Base-by-base conservation (phyloP, 2,797 vertebrate genomes). In the Parauchenoglanis punctatus region DNA sequence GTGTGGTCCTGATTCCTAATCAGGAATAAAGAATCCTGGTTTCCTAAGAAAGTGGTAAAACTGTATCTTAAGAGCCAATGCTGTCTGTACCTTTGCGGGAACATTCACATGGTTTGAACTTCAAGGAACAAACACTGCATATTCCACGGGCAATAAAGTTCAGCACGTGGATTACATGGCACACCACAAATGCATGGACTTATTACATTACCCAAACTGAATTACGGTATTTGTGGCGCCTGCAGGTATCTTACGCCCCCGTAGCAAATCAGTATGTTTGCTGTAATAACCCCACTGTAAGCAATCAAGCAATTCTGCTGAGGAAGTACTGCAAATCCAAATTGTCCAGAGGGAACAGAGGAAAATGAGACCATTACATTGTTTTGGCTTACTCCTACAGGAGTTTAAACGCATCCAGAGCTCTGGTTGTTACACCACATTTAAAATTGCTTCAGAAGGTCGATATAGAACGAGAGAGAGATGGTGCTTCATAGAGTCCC, bases 331-430 rank as follows among this genome's bases (percentile, higher is more conserved):
- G 87, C 28, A 40, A 61, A 81, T 86, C 70, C 70, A 85, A 81
- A 89, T 82, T 82, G 86, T 89, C 78, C 75, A 89, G 90, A 81
- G 92, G 90, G 92, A 93, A 93, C 88, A 87, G 91, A 88, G 84
- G 58, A 75, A 91, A 90, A 90, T 92, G 46, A 89, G 89, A 88
- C 91, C 91, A 92, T 92, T 91, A 92, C 88, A 84, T 87, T 88
- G 80, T 92, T 91, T 88, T 92, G 90, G 91, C 92, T 93, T 91
- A 85, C n/a, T 76, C 70, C 54, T 46, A 44, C 68, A 25, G 80
- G 68, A 23, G 84, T 92, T 94, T 82, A 92, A 89, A 82, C 81
- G 86, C 83, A 72, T 85, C 72, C 75, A 63, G 83, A 20, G 28
- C 88, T 91, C 91, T 86, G 86, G 89, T 90, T 85, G 83, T 85